phyloP scores from a whole-genome alignment of 2,797 vertebrate species.

The Synanceia verrucosa region DNA sequence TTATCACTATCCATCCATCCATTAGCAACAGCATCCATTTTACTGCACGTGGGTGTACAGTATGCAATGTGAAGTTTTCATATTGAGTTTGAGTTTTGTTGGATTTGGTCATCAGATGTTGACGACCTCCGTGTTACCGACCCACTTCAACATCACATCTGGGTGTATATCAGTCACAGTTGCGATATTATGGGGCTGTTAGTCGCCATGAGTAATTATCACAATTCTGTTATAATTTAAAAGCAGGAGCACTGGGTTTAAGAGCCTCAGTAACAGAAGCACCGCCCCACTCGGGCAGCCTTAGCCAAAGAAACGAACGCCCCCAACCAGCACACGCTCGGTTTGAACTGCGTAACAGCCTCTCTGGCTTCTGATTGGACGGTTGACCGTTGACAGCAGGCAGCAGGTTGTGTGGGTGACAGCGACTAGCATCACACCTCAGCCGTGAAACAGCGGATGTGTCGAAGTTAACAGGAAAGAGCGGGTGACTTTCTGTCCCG shows the following conservation, averaged over 20 bases:
- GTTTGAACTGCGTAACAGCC: conserved; percentile 56
- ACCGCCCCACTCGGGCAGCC: neutral
- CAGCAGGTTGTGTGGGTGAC: conserved; percentile 28
- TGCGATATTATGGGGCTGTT: fast-evolving
- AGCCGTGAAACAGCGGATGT: neutral
- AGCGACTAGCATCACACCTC: conserved; percentile 51
- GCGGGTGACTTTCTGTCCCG: neutral
- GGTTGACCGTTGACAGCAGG: neutral
- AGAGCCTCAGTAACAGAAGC: neutral
- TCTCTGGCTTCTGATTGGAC: conserved; percentile 61
- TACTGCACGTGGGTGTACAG: neutral
- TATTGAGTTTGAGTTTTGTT: neutral
- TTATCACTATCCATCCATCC: too few relatives aligned
- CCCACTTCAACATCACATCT: neutral
- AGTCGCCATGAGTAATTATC: neutral
- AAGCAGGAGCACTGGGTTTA: fast-evolving
- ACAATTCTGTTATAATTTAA: too few relatives aligned
- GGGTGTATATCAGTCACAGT: neutral
- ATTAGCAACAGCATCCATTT: neutral
- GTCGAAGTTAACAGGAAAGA: neutral
- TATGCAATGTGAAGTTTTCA: neutral
- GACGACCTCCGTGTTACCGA: neutral
- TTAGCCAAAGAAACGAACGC: neutral
- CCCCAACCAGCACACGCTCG: neutral
- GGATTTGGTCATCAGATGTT: neutral